These are phyloP conservation scores for Phaedon cochleariae DNA, from an alignment of 2,888 invertebrate species.

Conservation along the genomic window DNA sequence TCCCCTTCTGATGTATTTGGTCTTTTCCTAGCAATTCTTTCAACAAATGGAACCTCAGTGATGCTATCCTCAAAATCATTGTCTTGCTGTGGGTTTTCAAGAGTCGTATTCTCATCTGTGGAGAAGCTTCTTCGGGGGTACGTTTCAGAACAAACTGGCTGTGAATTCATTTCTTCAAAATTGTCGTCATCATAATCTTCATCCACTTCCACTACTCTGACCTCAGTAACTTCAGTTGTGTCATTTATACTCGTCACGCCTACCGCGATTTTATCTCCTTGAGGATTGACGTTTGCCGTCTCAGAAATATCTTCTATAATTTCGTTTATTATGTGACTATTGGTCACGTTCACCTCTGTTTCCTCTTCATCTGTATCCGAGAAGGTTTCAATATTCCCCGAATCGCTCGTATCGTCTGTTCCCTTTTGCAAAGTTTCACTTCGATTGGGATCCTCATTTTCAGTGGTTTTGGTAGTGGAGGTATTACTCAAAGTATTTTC, in stretches of 20 bases:
- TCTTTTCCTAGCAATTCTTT: not conserved
- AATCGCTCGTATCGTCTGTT: not conserved
- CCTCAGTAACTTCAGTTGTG: conserved; percentile 33
- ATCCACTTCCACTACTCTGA: conserved; percentile 45
- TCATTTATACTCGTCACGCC: conserved; percentile 23
- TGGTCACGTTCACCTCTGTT: conserved; percentile 22
- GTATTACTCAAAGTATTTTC: not conserved
- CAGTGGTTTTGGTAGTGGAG: not conserved
- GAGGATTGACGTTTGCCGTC: not conserved
- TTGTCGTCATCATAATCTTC: conserved; percentile 40
- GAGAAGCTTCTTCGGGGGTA: conserved; percentile 7
- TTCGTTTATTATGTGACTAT: conserved; percentile 28
- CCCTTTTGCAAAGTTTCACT: not conserved
- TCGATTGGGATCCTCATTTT: not conserved
- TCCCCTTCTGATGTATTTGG: not conserved
- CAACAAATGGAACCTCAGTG: not conserved
- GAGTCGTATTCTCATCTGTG: not conserved
- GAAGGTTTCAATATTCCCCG: conserved; percentile 20
- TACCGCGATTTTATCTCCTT: not conserved
- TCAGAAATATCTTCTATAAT: conserved; percentile 27
- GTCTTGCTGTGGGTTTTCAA: not conserved
- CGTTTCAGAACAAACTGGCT: conserved; percentile 8
- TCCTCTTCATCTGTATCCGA: conserved; percentile 35
- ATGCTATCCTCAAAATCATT: not conserved
- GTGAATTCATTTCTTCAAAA: conserved; percentile 24